A percentile compares a stretch with the other conserved stretches of the same genome.
Conservation (phyloP, 2,797 vertebrate genomes). For the Chloroceryle amazona region DNA sequence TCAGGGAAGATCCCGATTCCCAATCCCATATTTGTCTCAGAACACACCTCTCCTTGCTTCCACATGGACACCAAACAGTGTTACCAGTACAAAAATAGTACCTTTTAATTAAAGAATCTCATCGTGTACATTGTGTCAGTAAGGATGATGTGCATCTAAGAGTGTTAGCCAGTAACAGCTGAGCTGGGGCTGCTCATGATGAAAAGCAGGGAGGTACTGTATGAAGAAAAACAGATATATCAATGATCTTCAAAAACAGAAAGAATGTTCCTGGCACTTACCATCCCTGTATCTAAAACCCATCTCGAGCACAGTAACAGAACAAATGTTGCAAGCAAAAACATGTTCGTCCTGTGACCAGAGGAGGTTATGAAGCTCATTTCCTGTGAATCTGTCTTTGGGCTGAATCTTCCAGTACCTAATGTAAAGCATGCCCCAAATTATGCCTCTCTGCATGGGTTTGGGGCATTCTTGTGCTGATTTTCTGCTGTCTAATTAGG, state of each 20-base stretch:
- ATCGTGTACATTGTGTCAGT: not conserved
- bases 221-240: constrained; percentile 40
- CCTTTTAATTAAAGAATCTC: not conserved
- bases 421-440: constrained; percentile 26
- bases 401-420: not conserved
- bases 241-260: constrained; percentile 51
- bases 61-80: not conserved
- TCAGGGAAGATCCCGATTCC: not conserved
- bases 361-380: constrained; percentile 55
- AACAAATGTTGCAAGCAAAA: constrained; percentile 59
- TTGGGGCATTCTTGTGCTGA: not conserved
- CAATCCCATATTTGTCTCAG: not conserved
- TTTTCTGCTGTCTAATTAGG: not conserved
- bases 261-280: constrained; percentile 61
- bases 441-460: not conserved
- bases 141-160: not conserved
- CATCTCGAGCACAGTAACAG: constrained; percentile 35
- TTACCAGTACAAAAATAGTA: not conserved
- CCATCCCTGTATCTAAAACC: constrained; percentile 35
- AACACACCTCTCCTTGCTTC: not conserved
- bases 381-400: constrained; percentile 45
- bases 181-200: not conserved
- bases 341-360: constrained; percentile 41
- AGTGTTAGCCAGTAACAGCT: not conserved
- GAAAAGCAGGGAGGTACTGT: constrained; percentile 30